These are phyloP conservation scores for Priocnemis perturbator DNA, from an alignment of 2,888 invertebrate species.

Conservation along the genomic window DNA sequence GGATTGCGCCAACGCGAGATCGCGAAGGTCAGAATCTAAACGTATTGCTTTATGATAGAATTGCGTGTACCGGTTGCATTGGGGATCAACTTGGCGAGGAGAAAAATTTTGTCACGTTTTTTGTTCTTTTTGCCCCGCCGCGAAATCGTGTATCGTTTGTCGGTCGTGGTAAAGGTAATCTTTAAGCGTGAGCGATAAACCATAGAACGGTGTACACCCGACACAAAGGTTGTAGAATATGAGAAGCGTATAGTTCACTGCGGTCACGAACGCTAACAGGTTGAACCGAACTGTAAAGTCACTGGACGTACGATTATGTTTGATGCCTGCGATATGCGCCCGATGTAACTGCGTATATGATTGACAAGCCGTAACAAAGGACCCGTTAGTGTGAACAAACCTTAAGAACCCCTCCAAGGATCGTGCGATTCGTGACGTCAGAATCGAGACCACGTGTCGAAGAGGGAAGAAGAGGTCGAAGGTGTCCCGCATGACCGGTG, in stretches of 20 bases:
- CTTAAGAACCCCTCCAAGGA: constrained; percentile 42
- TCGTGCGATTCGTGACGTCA: constrained; percentile 60
- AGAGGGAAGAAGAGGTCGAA: constrained; percentile 47
- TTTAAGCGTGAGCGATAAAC: background rate
- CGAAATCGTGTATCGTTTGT: no score
- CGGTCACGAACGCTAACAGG: no score
- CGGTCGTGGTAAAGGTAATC: background rate
- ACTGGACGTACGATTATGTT: no score
- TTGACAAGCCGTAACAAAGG: no score
- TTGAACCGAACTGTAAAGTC: no score
- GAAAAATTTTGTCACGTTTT: no score
- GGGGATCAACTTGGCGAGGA: no score
- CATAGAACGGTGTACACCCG: constrained; percentile 2
- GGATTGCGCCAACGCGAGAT: constrained; percentile 32
- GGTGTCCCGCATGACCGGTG: constrained; percentile 48
- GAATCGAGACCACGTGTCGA: constrained; percentile 54
- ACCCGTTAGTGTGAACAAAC: constrained; percentile 26
- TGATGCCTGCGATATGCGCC: no score
- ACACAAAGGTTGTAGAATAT: background rate
- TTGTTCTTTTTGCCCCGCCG: no score
- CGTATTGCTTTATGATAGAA: background rate
- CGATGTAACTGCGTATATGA: no score
- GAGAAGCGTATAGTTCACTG: no score
- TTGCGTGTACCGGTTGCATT: no score
- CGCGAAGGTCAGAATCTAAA: constrained; percentile 37